These are phyloP conservation scores for Bergia sp. DNA, from an alignment of 92 coral and sea anemone species.

Conservation along the genomic window DNA sequence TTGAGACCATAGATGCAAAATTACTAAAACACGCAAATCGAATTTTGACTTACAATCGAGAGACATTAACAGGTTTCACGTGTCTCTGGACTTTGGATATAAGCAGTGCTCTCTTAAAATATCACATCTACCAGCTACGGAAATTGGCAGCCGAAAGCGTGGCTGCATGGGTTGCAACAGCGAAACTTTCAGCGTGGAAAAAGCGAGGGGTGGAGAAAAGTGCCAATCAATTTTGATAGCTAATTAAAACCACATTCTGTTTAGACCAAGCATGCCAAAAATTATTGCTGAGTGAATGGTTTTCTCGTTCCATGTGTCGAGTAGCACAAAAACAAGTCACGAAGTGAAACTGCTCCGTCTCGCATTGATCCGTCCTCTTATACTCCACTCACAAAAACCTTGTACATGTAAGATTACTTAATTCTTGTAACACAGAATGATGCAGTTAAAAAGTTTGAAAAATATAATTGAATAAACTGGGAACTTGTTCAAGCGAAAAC, in stretches of 20 bases:
- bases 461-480: neutral
- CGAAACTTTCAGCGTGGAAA: conserved; percentile 9
- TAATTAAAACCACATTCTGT: conserved; percentile 28
- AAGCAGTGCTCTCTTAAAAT: neutral
- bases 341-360: neutral
- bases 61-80: neutral
- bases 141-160: neutral
- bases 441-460: too few relatives aligned
- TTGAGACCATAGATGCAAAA: neutral
- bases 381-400: neutral
- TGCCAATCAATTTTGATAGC: conserved; percentile 27
- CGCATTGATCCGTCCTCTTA: neutral
- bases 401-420: neutral
- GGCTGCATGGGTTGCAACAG: neutral
- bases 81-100: conserved; percentile 17
- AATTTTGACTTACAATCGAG: neutral
- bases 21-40: neutral
- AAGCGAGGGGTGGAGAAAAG: neutral
- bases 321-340: neutral
- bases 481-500: neutral
- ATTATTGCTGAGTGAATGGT: neutral
- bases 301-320: neutral
- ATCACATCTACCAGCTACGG: neutral
- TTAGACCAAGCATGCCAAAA: conserved; percentile 6
- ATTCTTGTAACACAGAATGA: neutral